Percentiles rank a stretch among this genome's conserved stretches.
These are phyloP conservation scores for Microplitis deprimator DNA, from an alignment of 2,888 invertebrate species.

Conservation along the genomic window DNA sequence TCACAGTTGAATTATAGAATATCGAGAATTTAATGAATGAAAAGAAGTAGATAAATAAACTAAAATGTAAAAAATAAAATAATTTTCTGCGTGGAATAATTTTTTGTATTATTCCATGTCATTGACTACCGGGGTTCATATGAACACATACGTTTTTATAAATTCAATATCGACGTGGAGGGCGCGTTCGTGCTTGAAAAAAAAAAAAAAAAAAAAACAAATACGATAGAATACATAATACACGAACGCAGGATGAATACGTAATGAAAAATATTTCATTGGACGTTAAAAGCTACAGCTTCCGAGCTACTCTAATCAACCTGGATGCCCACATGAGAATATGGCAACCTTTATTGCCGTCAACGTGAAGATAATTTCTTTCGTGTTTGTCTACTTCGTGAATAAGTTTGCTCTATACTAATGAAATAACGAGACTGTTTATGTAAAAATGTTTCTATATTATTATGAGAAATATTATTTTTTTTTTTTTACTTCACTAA, in stretches of 20 bases:
- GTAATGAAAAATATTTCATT: slow-evolving; percentile 10
- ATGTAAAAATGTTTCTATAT: neutral
- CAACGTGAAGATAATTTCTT: neutral
- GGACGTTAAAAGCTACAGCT: neutral
- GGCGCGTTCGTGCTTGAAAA: slow-evolving; percentile 20
- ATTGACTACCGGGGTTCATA: slow-evolving; percentile 13
- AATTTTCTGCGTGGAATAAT: slow-evolving; percentile 8
- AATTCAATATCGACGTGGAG: slow-evolving; percentile 29
- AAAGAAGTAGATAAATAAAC: neutral
- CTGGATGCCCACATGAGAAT: neutral
- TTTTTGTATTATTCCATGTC: slow-evolving; percentile 19
- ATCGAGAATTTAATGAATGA: neutral
- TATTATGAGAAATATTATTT: neutral
- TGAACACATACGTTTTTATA: slow-evolving; percentile 11
- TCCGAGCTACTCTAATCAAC: neutral
- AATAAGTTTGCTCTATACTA: neutral
- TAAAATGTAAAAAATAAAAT: slow-evolving; percentile 22
- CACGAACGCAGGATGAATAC: neutral
- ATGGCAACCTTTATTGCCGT: neutral
- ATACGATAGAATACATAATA: neutral
- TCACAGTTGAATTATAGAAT: neutral
- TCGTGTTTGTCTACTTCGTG: neutral
- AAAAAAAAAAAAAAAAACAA: neutral
- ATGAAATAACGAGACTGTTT: neutral
- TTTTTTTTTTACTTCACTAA: neutral